Evolutionary conservation across 2,888 invertebrate genomes (phyloP).

Genomic region (Drosophila neoperkinsi): DNA sequence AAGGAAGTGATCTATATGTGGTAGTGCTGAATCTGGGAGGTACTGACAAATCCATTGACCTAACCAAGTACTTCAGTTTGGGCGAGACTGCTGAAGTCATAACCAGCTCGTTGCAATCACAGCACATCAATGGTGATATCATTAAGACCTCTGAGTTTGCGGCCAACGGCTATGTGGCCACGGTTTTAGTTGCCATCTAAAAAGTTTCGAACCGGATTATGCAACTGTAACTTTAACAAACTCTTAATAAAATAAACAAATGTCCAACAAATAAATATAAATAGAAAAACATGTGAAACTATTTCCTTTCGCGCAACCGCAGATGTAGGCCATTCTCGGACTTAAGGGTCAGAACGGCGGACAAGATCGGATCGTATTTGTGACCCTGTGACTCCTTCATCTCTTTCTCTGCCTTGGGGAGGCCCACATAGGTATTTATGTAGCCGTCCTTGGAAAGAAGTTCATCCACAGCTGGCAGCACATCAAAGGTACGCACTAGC

Average conservation of each 20-base stretch:
- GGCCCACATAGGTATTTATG: constrained; percentile 60
- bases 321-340: constrained; percentile 86
- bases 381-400: constrained; percentile 48
- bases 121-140: constrained; percentile 81
- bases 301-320: constrained; percentile 81
- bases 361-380: constrained; percentile 84
- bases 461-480: constrained; percentile 80
- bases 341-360: constrained; percentile 85
- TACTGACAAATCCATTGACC: constrained; percentile 85
- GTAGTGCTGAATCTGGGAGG: constrained; percentile 87
- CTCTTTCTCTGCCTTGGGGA: constrained; percentile 44
- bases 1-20: constrained; percentile 81
- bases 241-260: constrained; percentile 4
- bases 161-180: constrained; percentile 79
- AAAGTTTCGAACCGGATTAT: constrained; percentile 1
- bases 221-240: neutral
- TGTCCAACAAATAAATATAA: neutral
- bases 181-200: constrained; percentile 76
- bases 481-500: constrained; percentile 86
- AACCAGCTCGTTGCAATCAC: constrained; percentile 82
- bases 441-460: constrained; percentile 74
- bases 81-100: constrained; percentile 81
- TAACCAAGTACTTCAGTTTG: constrained; percentile 81
- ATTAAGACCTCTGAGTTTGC: constrained; percentile 69
- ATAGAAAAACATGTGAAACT: constrained; percentile 6